phyloP scores from a whole-genome alignment of 1,140 invertebrate genomes.

The Caenorhabditis brenneri region DNA sequence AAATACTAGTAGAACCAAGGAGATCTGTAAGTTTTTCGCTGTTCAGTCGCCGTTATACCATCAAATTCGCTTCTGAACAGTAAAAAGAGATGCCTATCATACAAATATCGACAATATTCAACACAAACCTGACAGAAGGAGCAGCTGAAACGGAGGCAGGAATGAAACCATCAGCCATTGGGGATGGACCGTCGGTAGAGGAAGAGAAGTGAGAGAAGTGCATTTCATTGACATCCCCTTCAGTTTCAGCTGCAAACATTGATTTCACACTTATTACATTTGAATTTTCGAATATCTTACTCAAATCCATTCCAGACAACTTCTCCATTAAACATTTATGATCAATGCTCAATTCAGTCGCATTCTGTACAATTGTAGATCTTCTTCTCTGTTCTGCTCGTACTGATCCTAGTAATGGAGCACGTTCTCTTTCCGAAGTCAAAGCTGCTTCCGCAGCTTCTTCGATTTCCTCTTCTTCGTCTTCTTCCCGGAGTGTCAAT shows the following conservation, averaged over 20 bases:
- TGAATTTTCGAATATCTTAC: neutral
- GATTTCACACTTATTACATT: neutral
- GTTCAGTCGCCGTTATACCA: too few relatives aligned
- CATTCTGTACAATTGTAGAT: slow-evolving; percentile 41
- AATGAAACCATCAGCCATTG: slow-evolving; percentile 27
- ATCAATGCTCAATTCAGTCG: slow-evolving; percentile 46
- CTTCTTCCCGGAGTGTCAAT: slow-evolving; percentile 49
- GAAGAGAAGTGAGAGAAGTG: slow-evolving; percentile 20
- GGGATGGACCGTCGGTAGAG: slow-evolving; percentile 10
- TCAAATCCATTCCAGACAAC: slow-evolving; percentile 53
- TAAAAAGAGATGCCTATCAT: too few relatives aligned
- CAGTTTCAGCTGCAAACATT: slow-evolving; percentile 44
- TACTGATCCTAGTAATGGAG: slow-evolving; percentile 21
- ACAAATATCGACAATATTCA: neutral
- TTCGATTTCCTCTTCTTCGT: slow-evolving; percentile 46
- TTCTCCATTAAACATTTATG: slow-evolving; percentile 59
- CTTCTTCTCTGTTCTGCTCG: slow-evolving; percentile 42
- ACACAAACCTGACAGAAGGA: slow-evolving; percentile 38
- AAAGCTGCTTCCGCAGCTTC: neutral
- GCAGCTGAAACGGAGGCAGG: slow-evolving; percentile 33
- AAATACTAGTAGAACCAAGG: slow-evolving; percentile 33
- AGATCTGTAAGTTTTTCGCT: neutral
- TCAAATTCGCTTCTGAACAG: too few relatives aligned
- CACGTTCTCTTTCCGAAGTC: slow-evolving; percentile 10
- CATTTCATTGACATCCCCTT: slow-evolving; percentile 39